phyloP scores from a whole-genome alignment of 2,113 vertebrate genomes.

The Dromaius novaehollandiae region DNA sequence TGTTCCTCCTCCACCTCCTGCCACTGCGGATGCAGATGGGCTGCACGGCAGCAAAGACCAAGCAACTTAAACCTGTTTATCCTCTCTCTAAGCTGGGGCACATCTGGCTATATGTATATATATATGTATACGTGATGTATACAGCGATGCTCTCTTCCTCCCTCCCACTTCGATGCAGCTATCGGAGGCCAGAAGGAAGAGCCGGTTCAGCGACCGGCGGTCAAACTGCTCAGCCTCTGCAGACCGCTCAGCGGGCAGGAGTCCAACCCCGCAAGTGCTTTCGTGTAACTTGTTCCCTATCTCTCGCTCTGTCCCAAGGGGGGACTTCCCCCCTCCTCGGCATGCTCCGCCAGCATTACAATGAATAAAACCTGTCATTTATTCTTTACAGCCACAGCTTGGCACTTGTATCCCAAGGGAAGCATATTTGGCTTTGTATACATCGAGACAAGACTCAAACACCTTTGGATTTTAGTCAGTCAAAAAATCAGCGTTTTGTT shows the following conservation, averaged over 20 bases:
- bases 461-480: not conserved
- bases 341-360: not conserved
- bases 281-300: not conserved
- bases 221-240: not conserved
- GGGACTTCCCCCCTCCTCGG: not conserved
- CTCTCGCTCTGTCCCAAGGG: not conserved
- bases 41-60: not conserved
- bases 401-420: not conserved
- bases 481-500: not conserved
- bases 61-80: not conserved
- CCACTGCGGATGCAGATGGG: not conserved
- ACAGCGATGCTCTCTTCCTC: not conserved
- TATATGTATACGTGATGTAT: not conserved
- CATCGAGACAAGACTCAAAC: not conserved
- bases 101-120: not conserved
- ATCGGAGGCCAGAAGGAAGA: not conserved
- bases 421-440: not conserved
- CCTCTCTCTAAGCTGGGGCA: not conserved
- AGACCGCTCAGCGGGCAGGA: not conserved
- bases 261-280: not conserved
- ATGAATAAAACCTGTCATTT: conserved; percentile 33
- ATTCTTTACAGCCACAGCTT: not conserved
- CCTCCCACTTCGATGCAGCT: not conserved
- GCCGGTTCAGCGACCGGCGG: not conserved
- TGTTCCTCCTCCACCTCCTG: not conserved